Evolutionary conservation across 37 sponge, comb jelly and placozoan genomes (phyloP).

Genomic region (Dysidea cf. avara): DNA sequence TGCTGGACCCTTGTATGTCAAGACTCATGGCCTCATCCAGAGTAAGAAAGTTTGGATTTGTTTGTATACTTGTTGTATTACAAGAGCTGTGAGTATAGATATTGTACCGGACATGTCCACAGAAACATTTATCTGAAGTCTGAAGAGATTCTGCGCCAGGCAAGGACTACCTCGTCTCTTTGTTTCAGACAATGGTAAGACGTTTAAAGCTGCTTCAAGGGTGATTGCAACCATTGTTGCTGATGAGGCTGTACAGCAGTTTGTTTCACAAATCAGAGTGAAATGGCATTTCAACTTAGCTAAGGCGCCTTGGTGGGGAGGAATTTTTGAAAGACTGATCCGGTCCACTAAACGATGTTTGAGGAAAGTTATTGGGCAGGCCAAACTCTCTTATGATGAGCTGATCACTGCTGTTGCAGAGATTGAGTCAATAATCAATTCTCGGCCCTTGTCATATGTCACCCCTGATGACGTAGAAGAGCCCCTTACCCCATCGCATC

Average conservation of each 20-base stretch:
- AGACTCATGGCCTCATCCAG: no score
- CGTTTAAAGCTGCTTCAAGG: constrained; percentile 10
- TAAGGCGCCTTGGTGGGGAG: constrained; percentile 47
- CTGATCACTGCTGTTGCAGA: constrained; percentile 12
- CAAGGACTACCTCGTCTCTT: no score
- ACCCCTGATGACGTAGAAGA: constrained; percentile 17
- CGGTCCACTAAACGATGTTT: constrained; percentile 26
- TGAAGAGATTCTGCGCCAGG: no score
- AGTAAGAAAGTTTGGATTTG: no score
- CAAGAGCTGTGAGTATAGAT: no score
- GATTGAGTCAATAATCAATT: constrained; percentile 13
- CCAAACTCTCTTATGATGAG: constrained; percentile 10
- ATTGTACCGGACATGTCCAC: no score
- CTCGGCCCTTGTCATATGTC: constrained; percentile 16
- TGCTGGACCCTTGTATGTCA: constrained; percentile 7
- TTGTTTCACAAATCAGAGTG: neutral
- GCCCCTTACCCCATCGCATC: constrained; percentile 32
- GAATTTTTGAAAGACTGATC: constrained; percentile 13
- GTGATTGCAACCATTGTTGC: neutral
- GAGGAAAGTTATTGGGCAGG: constrained; percentile 9
- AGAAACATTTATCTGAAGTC: no score
- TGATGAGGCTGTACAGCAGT: neutral
- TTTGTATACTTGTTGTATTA: no score
- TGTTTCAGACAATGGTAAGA: constrained; percentile 7
- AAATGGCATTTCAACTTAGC: constrained; percentile 9